These are phyloP conservation scores for Semnopithecus entellus DNA, from an alignment of 2,113 vertebrate genomes.

Conservation along the genomic window DNA sequence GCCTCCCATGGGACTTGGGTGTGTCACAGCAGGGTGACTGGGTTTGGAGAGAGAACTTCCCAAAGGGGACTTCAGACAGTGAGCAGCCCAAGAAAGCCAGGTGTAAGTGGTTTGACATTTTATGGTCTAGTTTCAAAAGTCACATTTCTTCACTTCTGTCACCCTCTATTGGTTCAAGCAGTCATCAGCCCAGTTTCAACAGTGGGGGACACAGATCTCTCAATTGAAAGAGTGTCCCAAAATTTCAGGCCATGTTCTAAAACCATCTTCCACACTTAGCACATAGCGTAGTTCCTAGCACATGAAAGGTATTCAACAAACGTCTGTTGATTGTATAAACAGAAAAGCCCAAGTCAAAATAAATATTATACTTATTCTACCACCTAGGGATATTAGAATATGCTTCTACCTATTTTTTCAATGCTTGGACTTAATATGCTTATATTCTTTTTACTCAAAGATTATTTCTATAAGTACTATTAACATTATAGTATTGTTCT, in stretches of 20 bases:
- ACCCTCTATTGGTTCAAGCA: neutral
- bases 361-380: neutral
- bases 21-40: neutral
- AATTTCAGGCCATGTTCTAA: neutral
- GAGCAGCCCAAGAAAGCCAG: neutral
- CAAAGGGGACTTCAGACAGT: neutral
- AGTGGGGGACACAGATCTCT: neutral
- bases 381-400: neutral
- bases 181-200: neutral
- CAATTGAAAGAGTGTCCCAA: neutral
- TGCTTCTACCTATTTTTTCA: neutral
- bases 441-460: neutral
- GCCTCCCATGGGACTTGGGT: neutral
- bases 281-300: neutral
- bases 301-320: neutral
- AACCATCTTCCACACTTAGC: neutral
- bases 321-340: neutral
- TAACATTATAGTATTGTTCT: neutral
- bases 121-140: neutral
- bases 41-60: neutral
- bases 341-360: neutral
- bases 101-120: neutral
- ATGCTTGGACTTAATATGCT: rapidly evolving
- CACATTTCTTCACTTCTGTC: neutral
- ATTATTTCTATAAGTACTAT: neutral